phyloP scores from a whole-genome alignment of 2,888 invertebrate species.

The Tribolium freemani region DNA sequence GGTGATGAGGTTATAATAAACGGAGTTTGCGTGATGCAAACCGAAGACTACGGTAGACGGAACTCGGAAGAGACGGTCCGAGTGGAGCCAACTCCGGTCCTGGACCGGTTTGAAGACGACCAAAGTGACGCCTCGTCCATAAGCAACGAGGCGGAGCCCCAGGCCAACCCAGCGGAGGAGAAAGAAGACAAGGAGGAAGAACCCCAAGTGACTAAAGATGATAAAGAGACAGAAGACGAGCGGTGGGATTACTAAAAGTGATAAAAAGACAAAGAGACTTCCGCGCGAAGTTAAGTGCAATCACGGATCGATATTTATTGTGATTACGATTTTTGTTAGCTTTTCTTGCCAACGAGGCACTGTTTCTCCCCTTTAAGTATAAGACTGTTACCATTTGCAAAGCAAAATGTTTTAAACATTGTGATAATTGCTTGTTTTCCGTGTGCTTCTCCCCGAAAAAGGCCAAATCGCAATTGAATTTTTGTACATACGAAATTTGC shows the following conservation, averaged over 20 bases:
- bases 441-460: constrained; percentile 60
- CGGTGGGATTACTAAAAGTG: constrained; percentile 74
- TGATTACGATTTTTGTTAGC: constrained; percentile 61
- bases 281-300: constrained; percentile 60
- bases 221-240: constrained; percentile 75
- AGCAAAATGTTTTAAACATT: constrained; percentile 68
- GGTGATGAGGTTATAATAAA: constrained; percentile 90
- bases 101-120: constrained; percentile 74
- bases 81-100: constrained; percentile 83
- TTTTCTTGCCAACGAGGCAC: constrained; percentile 52
- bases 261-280: constrained; percentile 32
- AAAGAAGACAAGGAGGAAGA: constrained; percentile 53
- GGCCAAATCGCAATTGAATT: constrained; percentile 63
- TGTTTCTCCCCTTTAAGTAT: constrained; percentile 57
- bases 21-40: constrained; percentile 93
- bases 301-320: constrained; percentile 63
- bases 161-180: constrained; percentile 48
- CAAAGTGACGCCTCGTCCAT: constrained; percentile 69
- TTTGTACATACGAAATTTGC: constrained; percentile 47
- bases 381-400: constrained; percentile 70
- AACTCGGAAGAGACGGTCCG: constrained; percentile 78
- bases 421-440: constrained; percentile 67
- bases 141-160: constrained; percentile 57
- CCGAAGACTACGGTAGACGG: constrained; percentile 77
- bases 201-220: constrained; percentile 31